phyloP scores from a whole-genome alignment of 1,140 invertebrate species.

The Aphidius gifuensis region DNA sequence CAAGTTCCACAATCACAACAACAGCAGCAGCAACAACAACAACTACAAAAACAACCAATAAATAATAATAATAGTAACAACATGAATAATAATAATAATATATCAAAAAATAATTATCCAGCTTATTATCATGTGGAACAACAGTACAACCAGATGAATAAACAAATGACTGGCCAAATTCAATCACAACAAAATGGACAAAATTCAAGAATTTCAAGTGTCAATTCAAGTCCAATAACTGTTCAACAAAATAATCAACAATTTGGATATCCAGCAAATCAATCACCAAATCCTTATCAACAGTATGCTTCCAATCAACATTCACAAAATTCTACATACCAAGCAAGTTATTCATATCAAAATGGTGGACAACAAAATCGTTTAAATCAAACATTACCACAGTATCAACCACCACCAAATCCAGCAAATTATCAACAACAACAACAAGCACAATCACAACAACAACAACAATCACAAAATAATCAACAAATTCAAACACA shows the following conservation, averaged over 20 bases:
- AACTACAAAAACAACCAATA: constrained; percentile 9
- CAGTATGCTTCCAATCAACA: constrained; percentile 41
- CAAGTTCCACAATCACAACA: constrained; percentile 30
- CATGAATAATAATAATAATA: too few relatives aligned
- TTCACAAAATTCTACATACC: constrained; percentile 34
- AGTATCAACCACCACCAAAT: constrained; percentile 49
- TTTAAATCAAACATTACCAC: constrained; percentile 40
- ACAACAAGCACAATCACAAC: constrained; percentile 34
- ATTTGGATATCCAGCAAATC: constrained; percentile 35
- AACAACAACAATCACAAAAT: constrained; percentile 29
- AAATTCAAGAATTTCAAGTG: constrained; percentile 41
- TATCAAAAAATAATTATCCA: constrained; percentile 39
- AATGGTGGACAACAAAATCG: constrained; percentile 43
- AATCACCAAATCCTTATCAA: constrained; percentile 43
- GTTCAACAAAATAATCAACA: constrained; percentile 43
- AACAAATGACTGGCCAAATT: constrained; percentile 34
- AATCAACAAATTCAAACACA: constrained; percentile 28
- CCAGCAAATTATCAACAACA: constrained; percentile 36
- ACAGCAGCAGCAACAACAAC: constrained; percentile 21
- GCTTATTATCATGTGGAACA: constrained; percentile 49
- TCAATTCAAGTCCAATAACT: constrained; percentile 46
- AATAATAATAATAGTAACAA: too few relatives aligned
- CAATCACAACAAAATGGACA: constrained; percentile 33
- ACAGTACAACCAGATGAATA: constrained; percentile 53
- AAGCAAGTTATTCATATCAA: constrained; percentile 34